phyloP scores from a whole-genome alignment of 2,113 vertebrate genomes.

The Callithrix jacchus region DNA sequence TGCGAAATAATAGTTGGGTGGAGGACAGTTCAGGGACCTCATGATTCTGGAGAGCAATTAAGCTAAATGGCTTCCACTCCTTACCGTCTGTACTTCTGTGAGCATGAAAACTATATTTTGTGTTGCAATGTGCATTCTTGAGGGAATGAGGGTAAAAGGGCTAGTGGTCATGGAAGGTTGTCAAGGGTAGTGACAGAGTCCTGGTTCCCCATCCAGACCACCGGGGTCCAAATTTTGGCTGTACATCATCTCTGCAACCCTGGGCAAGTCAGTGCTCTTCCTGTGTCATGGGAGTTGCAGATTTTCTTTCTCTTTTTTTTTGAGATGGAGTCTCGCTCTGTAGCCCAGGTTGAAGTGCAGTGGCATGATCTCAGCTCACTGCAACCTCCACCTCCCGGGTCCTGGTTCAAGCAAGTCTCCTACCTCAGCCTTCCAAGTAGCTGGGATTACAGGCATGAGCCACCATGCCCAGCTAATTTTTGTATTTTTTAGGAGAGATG shows the following conservation, averaged over 20 bases:
- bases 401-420: no score
- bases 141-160: neutral
- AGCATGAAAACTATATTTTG: neutral
- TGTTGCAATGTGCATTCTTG: neutral
- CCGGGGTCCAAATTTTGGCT: neutral
- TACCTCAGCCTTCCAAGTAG: no score
- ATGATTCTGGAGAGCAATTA: neutral
- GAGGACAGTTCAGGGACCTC: neutral
- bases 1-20: neutral
- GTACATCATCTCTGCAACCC: neutral
- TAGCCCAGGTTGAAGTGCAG: no score
- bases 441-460: no score
- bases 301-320: neutral
- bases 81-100: neutral
- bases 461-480: no score
- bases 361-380: no score
- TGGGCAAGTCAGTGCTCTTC: neutral
- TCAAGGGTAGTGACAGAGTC: neutral
- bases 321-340: no score
- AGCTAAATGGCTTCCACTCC: neutral
- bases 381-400: no score
- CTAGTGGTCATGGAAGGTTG: neutral
- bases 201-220: neutral
- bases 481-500: no score
- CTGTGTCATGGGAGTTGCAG: neutral